Base-by-base conservation (phyloP, 1,140 invertebrate species). In the Leptopilina boulardi region DNA sequence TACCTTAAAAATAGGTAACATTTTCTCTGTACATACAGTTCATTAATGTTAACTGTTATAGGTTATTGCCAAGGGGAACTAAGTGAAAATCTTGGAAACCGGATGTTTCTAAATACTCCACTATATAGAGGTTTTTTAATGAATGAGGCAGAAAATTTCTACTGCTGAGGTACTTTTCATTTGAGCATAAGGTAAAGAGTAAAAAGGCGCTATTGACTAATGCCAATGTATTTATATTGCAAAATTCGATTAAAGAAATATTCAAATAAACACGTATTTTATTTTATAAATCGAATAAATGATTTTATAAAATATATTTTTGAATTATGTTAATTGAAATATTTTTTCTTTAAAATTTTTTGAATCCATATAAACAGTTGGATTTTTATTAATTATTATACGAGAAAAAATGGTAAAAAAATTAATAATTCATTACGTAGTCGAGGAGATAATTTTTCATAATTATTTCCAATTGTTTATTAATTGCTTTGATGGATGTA, bases 11-110 rank as follows among this genome's bases (percentile, higher is more conserved):
- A 30, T 30, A 26, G 5, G 9, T 54, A 54, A 21, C 10, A 11
- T 2, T 19, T 23, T 18, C 15, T 66, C 26, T 34, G 13, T 26
- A 13, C 2, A 66, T 11, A 66, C 59, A 66, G 59, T 66, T 34
- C 26, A 66, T 66, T 30, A 66, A 66, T 30, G 13, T 66, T 66
- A 66, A 66, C 13, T 66, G 26, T 66, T 66, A 66, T 18, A 30
- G 59, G 59, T 5, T 34, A 30, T 30, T n/a, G 59, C 59, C 30
- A 26, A 23, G 26, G 26, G 3, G 15, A 66, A 34, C 23, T 66
- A 66, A 66, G 59, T 66, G 59, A 66, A 66, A 59, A 59, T 59
- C 56, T 59, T 66, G 23, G 21, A 66, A 66, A 66, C 59, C 59
- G 26, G 59, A 66, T 66, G 59, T 66, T 66, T 66, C 23, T 66